Conservation (phyloP, 1,140 invertebrate genomes). For the Drosophila oshimai region DNA sequence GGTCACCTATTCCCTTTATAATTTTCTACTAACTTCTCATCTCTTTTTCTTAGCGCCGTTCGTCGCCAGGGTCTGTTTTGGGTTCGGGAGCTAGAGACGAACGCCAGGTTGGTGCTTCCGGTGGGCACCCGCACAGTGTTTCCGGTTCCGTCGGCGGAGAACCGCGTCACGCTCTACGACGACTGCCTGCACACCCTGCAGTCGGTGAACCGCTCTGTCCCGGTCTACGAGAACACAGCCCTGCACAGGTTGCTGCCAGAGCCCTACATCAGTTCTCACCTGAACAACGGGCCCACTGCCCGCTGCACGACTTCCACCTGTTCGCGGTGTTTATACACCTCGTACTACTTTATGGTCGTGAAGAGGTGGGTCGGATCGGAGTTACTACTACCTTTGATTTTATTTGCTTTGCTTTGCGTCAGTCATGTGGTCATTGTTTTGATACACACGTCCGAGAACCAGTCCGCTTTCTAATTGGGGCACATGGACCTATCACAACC, state of each 20-base stretch:
- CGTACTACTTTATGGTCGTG: constrained; percentile 81
- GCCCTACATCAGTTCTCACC: constrained; percentile 66
- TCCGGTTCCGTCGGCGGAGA: constrained; percentile 65
- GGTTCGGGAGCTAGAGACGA: constrained; percentile 60
- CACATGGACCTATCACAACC: constrained; percentile 39
- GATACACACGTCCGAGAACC: constrained; percentile 8
- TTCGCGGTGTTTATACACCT: constrained; percentile 68
- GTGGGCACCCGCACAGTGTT: constrained; percentile 67
- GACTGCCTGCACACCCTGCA: constrained; percentile 69
- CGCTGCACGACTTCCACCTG: constrained; percentile 69
- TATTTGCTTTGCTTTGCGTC: neutral
- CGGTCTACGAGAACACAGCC: constrained; percentile 58
- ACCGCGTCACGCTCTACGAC: constrained; percentile 71
- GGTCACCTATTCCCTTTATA: no score
- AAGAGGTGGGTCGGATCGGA: constrained; percentile 61
- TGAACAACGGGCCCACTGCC: constrained; percentile 72
- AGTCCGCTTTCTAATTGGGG: constrained; percentile 17
- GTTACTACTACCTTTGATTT: neutral
- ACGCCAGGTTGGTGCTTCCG: constrained; percentile 51
- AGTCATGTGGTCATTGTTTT: constrained; percentile 35
- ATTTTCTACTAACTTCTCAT: no score
- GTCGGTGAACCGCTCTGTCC: constrained; percentile 49
- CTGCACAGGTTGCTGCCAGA: constrained; percentile 67
- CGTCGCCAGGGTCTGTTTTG: constrained; percentile 58
- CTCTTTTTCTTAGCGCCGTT: constrained; percentile 22